Percentiles rank a stretch among this genome's conserved stretches.
These are phyloP conservation scores for Drosophila sulfurigaster DNA, from an alignment of 1,140 invertebrate genomes.

Conservation along the genomic window DNA sequence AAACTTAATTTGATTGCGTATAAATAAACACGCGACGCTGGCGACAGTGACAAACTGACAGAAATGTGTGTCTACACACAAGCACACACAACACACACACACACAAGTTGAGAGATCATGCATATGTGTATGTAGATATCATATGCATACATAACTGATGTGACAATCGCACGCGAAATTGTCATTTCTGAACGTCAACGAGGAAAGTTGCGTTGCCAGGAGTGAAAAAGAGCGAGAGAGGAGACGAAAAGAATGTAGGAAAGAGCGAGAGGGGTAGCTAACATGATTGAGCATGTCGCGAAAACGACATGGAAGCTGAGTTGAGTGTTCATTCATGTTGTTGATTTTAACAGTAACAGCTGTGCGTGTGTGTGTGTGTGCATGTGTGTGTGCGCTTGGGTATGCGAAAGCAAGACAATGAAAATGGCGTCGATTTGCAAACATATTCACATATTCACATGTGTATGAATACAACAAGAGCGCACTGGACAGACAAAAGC, in stretches of 20 bases:
- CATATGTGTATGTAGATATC: conserved; percentile 40
- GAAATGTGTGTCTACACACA: conserved; percentile 44
- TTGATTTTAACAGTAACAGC: conserved; percentile 47
- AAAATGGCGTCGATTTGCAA: conserved; percentile 78
- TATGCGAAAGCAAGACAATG: conserved; percentile 51
- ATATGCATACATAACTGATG: conserved; percentile 76
- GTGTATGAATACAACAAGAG: conserved; percentile 1
- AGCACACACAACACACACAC: conserved; percentile 32
- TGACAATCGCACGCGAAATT: conserved; percentile 82
- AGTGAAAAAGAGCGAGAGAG: not conserved
- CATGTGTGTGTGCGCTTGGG: conserved; percentile 19
- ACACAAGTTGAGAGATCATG: not conserved
- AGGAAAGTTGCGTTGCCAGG: not conserved
- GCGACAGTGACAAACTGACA: conserved; percentile 78
- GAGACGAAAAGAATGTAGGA: too few species aligned
- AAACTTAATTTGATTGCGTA: conserved; percentile 81
- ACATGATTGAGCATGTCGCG: conserved; percentile 56
- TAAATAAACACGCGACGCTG: conserved; percentile 71
- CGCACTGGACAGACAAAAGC: conserved; percentile 51
- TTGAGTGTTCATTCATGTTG: conserved; percentile 78
- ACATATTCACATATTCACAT: conserved; percentile 11
- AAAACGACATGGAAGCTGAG: conserved; percentile 66
- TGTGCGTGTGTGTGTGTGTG: conserved; percentile 21
- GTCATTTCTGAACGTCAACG: conserved; percentile 59
- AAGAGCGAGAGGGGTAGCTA: not conserved